Evolutionary conservation across 2,113 vertebrate species (phyloP), one percentile per base, ranked within the genome.

Genomic region (Osmerus mordax): DNA sequence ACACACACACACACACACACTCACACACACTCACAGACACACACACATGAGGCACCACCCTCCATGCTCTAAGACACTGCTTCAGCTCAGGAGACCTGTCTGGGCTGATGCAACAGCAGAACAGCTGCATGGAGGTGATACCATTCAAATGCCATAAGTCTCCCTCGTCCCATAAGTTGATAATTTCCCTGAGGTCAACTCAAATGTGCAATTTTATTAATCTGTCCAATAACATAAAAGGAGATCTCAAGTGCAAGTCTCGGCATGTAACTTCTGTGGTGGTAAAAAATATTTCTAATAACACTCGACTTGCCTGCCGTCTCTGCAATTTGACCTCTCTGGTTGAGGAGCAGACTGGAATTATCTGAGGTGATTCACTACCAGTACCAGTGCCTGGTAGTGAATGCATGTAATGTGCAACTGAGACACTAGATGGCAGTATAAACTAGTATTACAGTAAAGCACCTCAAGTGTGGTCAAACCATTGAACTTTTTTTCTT

Each of bases 121-220:
- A 79, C 71, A 82, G 78, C 86, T 90, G 88, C 76, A 72, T 5
- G 67, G 76, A 83, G 78, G 82, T 83, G 88, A 90, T 89, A 88
- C 74, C 80, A 85, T 88, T 87, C 77, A 85, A 81, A 78, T 52
- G 75, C 65, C 80, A 71, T 59, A 76, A 82, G 77, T 83, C 77
- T 72, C 87, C 81, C 81, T 85, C 86, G 83, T 75, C 79, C 85
- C 77, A 69, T 74, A 77, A 84, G 59, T 71, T 82, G 73, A 85
- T 87, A 71, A 88, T 89, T 88, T 88, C 84, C 86, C 84, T 69
- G 79, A 88, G 87, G 87, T 88, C 82, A 81, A 83, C 29, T 73
- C 56, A 36, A 69, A 67, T 56, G 8, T 73, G 60, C 70, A 70
- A 73, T 73, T 86, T 80, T 78, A 74, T 79, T 87, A 86, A 87